Conservation (phyloP, 2,113 vertebrate species). For the Psilopsiagon aymara region DNA sequence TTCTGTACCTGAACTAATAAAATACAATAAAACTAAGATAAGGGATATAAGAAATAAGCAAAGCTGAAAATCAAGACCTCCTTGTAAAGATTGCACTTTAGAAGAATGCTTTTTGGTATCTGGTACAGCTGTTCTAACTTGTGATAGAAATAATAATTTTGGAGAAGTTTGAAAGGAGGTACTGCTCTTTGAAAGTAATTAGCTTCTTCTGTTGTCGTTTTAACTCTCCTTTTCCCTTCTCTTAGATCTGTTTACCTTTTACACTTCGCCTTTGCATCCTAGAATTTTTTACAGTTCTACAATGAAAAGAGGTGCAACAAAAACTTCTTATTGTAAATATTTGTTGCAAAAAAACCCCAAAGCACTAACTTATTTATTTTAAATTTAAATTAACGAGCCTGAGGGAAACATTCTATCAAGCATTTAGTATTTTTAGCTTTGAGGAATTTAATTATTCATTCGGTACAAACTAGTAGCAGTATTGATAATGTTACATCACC, state of each 20-base stretch:
- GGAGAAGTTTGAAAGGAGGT: background rate
- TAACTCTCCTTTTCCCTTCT: background rate
- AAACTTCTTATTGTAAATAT: background rate
- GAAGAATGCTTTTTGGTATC: fast-evolving
- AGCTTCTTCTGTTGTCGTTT: background rate
- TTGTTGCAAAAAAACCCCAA: fast-evolving
- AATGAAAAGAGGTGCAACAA: background rate
- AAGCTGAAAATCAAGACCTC: background rate
- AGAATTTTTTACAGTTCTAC: background rate
- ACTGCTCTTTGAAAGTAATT: background rate
- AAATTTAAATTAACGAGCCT: background rate
- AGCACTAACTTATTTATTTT: background rate
- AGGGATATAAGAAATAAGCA: background rate
- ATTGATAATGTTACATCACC: background rate
- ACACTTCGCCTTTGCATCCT: background rate
- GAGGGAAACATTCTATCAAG: background rate
- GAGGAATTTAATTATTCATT: background rate
- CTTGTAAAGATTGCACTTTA: background rate
- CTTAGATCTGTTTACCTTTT: background rate
- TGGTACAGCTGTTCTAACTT: background rate
- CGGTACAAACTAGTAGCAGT: background rate
- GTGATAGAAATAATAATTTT: background rate
- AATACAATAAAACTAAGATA: background rate
- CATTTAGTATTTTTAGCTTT: background rate
- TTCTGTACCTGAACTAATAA: background rate